Evolutionary conservation across 37 sponge, comb jelly and placozoan genomes (phyloP), one percentile per base, ranked within the genome.

Genomic region (Spongia lamella): DNA sequence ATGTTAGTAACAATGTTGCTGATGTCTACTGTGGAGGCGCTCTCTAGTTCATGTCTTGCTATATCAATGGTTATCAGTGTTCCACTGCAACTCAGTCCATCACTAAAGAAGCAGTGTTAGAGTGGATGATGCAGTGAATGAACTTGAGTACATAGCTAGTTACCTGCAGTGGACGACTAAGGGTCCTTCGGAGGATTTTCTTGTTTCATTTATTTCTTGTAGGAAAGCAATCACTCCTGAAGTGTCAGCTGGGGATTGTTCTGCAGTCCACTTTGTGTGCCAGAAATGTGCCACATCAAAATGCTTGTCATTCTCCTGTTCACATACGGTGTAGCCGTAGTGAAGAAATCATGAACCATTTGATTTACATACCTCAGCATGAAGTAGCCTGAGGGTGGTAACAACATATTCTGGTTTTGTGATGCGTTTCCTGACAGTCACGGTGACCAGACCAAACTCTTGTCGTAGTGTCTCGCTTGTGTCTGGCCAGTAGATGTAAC

Each of bases 61-160:
- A 89, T 69, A 19, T 88, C 81, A 19, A 80, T 66, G 22, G 85
- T 90, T 29, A 95, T 88, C 68, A 95, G 81, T 30, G 85, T 86
- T 0, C 96, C 96, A 57, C 78, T 89, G 3, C 96, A 76, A 37
- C 93, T 90, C 38, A 92, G 86, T 7, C 96, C 96, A 82, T 84
- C 80, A 77, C 90, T 79, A 60, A n/a, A 63, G 9, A 13, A 43
- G 9, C 9, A 43, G 9, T 43, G n/a, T n/a, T n/a, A n/a, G n/a
- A n/a, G n/a, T n/a, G n/a, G n/a, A n/a, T n/a, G n/a, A n/a, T n/a
- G n/a, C n/a, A n/a, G n/a, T n/a, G n/a, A n/a, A n/a, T n/a, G n/a
- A n/a, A n/a, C n/a, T n/a, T n/a, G n/a, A n/a, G n/a, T n/a, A n/a
- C n/a, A n/a, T n/a, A n/a, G n/a, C n/a, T n/a, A n/a, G 9, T 13